phyloP scores from a whole-genome alignment of 2,113 vertebrate genomes.

The Myxocyprinus asiaticus region DNA sequence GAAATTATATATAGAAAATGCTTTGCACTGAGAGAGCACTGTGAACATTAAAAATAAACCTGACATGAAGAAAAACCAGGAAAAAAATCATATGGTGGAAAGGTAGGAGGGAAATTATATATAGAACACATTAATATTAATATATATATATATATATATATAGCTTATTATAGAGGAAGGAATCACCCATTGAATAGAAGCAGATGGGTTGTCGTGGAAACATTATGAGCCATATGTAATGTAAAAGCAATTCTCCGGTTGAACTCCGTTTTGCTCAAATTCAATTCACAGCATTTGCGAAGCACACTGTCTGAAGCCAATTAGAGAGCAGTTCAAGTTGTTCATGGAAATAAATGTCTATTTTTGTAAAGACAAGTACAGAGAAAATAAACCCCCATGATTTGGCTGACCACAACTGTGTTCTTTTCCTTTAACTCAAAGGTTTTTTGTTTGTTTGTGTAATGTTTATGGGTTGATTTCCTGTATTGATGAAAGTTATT shows the following conservation, averaged over 20 bases:
- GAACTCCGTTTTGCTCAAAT: constrained; percentile 16
- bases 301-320: constrained; percentile 26
- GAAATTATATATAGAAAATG: background rate
- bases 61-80: background rate
- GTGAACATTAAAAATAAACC: constrained; percentile 19
- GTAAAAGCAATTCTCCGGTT: constrained; percentile 5
- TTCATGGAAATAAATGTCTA: constrained; percentile 10
- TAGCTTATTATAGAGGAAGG: background rate
- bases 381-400: constrained; percentile 2
- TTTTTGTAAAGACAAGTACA: background rate
- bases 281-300: background rate
- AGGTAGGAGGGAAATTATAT: background rate
- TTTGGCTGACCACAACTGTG: background rate
- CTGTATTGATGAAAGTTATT: no score
- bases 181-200: constrained; percentile 27
- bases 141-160: constrained; percentile 5
- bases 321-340: background rate
- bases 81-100: background rate
- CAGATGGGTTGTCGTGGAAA: constrained; percentile 39
- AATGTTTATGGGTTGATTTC: no score
- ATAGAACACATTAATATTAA: background rate
- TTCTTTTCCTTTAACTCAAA: background rate
- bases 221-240: constrained; percentile 30
- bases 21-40: constrained; percentile 1
- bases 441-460: background rate